phyloP scores from a whole-genome alignment of 2,797 vertebrate genomes.

The Liparis tanakae region DNA sequence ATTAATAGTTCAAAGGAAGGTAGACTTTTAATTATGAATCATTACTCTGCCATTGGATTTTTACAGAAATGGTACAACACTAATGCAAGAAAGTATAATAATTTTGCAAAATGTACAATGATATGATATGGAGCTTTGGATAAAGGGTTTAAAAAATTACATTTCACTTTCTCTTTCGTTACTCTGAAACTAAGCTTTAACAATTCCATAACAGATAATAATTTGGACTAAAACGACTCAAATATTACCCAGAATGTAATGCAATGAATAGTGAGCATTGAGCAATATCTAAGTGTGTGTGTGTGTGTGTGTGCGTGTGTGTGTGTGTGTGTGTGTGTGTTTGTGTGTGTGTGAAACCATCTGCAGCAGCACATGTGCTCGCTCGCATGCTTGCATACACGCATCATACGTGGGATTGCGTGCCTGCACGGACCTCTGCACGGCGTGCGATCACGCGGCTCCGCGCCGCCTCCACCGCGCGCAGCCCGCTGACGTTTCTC shows the following conservation, averaged over 20 bases:
- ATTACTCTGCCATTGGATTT: not conserved
- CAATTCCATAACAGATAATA: not conserved
- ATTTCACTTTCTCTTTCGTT: not conserved
- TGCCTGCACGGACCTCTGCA: slow-evolving; percentile 37
- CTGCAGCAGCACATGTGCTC: slow-evolving; percentile 47
- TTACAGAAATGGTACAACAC: not conserved
- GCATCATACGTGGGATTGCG: slow-evolving; percentile 28
- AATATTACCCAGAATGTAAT: not conserved
- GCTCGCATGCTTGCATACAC: slow-evolving; percentile 5
- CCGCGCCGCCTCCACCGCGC: slow-evolving; percentile 7
- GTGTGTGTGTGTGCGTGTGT: not conserved
- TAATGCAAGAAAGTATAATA: too few relatives aligned
- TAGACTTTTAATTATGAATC: not conserved
- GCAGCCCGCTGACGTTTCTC: slow-evolving; percentile 62
- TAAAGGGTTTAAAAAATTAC: not conserved
- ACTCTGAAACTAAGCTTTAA: not conserved
- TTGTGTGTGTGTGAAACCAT: slow-evolving; percentile 35
- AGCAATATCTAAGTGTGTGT: slow-evolving; percentile 8
- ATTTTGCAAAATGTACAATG: not conserved
- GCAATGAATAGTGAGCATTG: slow-evolving; percentile 3
- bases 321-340: not conserved
- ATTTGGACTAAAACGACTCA: not conserved
- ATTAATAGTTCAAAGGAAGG: slow-evolving; percentile 1
- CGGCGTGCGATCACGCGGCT: slow-evolving; percentile 27
- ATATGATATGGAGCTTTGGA: not conserved